These are phyloP conservation scores for Colossoma macropomum DNA, from an alignment of 2,113 vertebrate species.

Conservation along the genomic window DNA sequence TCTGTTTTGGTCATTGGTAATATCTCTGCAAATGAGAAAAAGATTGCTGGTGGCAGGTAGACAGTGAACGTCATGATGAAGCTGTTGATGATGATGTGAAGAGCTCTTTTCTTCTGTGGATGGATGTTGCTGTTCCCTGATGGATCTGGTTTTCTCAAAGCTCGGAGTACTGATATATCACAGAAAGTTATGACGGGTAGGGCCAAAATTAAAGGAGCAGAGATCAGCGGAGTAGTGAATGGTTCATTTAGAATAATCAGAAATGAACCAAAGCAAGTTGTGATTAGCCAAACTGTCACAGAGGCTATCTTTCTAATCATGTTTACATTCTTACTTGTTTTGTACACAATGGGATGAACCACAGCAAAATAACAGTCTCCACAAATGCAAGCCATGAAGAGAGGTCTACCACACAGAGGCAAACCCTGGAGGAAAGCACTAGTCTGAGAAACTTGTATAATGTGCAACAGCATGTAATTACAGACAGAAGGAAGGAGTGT, in stretches of 20 bases:
- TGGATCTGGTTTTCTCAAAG: conserved; percentile 22
- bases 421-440: not conserved
- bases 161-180: conserved; percentile 19
- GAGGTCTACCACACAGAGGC: not conserved
- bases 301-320: not conserved
- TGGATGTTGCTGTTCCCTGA: conserved; percentile 19
- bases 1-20: not conserved
- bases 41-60: conserved; percentile 32
- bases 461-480: conserved; percentile 15
- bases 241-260: no score
- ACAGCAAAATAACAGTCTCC: conserved; percentile 46
- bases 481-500: not conserved
- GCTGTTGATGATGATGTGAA: conserved; percentile 35
- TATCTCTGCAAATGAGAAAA: not conserved
- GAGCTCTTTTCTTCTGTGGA: conserved; percentile 43
- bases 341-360: conserved; percentile 33
- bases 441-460: not conserved
- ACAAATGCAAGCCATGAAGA: conserved; percentile 35
- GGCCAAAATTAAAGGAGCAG: not conserved
- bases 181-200: conserved; percentile 39
- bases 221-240: not conserved
- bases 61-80: conserved; percentile 2
- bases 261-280: not conserved
- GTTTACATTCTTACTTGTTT: not conserved
- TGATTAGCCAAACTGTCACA: conserved; percentile 9